Evolutionary conservation across 2,113 vertebrate genomes (phyloP).

Genomic region (Chunga burmeisteri): DNA sequence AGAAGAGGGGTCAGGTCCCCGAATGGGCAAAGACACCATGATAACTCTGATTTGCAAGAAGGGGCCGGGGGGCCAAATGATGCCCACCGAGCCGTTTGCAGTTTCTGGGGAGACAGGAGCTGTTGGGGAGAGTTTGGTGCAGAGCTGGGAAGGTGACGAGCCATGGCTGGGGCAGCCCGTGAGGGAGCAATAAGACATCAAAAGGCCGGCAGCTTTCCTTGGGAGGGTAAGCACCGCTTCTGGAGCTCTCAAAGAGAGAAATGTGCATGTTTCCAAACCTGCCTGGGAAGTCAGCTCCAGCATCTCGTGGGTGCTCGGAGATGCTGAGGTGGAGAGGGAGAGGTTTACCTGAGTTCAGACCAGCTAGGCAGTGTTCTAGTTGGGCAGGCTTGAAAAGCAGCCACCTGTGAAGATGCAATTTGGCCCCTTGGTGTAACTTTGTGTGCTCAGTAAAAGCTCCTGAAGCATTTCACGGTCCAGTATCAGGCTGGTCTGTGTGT

Average conservation of each 20-base stretch:
- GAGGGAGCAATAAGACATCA: background rate
- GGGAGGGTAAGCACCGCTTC: background rate
- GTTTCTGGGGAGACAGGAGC: background rate
- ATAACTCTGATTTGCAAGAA: background rate
- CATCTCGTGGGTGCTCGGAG: background rate
- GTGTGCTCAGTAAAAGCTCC: background rate
- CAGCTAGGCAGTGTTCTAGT: background rate
- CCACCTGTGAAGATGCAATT: fast-evolving
- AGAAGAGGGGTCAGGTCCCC: background rate
- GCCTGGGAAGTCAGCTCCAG: background rate
- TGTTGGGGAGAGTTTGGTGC: background rate
- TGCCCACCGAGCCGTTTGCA: fast-evolving
- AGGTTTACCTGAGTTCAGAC: background rate
- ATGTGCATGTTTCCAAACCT: background rate
- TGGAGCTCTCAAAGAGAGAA: background rate
- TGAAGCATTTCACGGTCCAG: background rate
- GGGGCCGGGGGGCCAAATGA: background rate
- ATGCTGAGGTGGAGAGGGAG: background rate
- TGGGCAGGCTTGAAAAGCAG: background rate
- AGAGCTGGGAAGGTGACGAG: background rate
- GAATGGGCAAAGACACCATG: fast-evolving
- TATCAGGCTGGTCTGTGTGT: background rate
- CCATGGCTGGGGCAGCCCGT: fast-evolving
- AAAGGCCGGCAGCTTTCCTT: fast-evolving
- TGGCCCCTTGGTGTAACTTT: background rate